Evolutionary conservation across 2,888 invertebrate species (phyloP).

Genomic region (Fragum whitleyi): DNA sequence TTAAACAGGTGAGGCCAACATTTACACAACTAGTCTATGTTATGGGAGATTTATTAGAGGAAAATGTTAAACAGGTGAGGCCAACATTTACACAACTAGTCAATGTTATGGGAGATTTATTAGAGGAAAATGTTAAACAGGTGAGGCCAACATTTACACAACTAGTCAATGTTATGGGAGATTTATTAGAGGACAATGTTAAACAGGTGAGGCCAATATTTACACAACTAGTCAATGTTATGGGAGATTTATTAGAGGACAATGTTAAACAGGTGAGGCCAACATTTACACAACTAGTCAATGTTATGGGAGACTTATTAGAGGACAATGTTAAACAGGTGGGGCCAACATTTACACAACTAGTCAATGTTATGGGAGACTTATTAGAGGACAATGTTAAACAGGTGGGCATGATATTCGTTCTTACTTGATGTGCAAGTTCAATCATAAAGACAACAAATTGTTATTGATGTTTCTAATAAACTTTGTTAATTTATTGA

Average conservation of each 20-base stretch:
- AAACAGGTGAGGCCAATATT: constrained; percentile 78
- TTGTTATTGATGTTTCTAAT: neutral
- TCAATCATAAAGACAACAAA: neutral
- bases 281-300: constrained; percentile 79
- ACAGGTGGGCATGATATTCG: constrained; percentile 83
- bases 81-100: neutral
- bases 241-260: constrained; percentile 89
- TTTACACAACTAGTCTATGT: constrained; percentile 79
- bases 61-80: constrained; percentile 83
- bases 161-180: constrained; percentile 82
- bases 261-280: constrained; percentile 84
- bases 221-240: constrained; percentile 71
- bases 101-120: constrained; percentile 83
- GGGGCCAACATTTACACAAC: constrained; percentile 29
- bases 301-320: constrained; percentile 88
- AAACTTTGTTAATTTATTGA: neutral
- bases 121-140: constrained; percentile 88
- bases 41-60: constrained; percentile 89
- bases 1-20: constrained; percentile 83
- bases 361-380: constrained; percentile 84
- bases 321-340: constrained; percentile 87
- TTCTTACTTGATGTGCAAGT: too few relatives aligned
- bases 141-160: constrained; percentile 82
- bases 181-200: constrained; percentile 89
- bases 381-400: constrained; percentile 89